Base-by-base conservation (phyloP, 2,888 invertebrate genomes). In the Diaperis boleti region DNA sequence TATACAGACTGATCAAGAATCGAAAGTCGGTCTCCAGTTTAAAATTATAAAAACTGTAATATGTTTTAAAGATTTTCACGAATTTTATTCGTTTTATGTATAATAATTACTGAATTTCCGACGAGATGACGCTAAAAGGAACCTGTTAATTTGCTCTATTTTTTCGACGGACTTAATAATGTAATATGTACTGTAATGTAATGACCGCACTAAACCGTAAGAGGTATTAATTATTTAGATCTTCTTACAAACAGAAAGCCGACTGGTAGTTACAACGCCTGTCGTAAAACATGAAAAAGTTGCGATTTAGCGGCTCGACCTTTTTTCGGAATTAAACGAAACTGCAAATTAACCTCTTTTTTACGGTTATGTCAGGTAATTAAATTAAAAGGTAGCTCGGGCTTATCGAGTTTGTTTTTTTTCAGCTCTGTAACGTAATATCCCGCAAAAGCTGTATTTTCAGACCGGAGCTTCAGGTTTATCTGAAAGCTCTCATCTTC, bases 261-360 rank as follows among this genome's bases (percentile, higher is more conserved):
- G 15, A 18, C 10, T 3, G 10, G 7, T 20, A 37, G 20, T 14
- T 45, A 29, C 29, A 29, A 44, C 44, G 11, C n/a, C 1, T 3
- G 17, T 17, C 10, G 31, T 49, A 49, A 49, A 49, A 49, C 49
- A 35, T 47, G 49, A 35, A 49, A 47, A 47, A 47, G 31, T 49
- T 33, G 18, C 29, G 49, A 35, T 35, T 35, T 49, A 18, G 18
- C 35, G 20, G 29, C 20, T 20, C 41, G 41, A 18, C 31, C 17
- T 47, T 47, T 47, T 49, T 49, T 49, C 8, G 31, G 35, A 49
- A 49, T 49, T 33, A 49, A 49, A 49, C 49, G 17, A 49, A 49
- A 49, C 33, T 31, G 18, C 49, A 33, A 18, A 49, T 49, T 35
- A 49, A 49, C 11, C 29, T 49, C 49, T 49, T 49, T 49, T 49